A percentile compares a stretch with the other conserved stretches of the same genome.
Conservation (phyloP, 1,140 invertebrate species). For the Dendrolimus kikuchii region DNA sequence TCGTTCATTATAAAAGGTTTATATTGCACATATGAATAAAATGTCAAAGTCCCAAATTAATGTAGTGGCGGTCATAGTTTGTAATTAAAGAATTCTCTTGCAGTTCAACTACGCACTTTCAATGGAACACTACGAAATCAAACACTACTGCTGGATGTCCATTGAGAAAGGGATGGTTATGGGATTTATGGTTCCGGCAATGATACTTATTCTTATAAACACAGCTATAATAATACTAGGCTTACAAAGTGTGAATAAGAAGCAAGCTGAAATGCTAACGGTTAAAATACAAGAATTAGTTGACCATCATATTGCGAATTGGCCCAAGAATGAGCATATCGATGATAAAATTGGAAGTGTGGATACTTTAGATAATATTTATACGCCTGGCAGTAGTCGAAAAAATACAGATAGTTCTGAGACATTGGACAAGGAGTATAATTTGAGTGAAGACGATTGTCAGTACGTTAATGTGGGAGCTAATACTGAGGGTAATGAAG, state of each 20-base stretch:
- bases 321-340: slow-evolving; percentile 41
- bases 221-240: slow-evolving; percentile 67
- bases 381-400: slow-evolving; percentile 42
- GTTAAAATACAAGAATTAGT: slow-evolving; percentile 59
- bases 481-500: slow-evolving; percentile 16
- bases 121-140: slow-evolving; percentile 79
- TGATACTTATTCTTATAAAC: slow-evolving; percentile 76
- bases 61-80: neutral
- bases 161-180: slow-evolving; percentile 81
- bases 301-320: slow-evolving; percentile 52
- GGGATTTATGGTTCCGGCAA: slow-evolving; percentile 80
- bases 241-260: slow-evolving; percentile 52
- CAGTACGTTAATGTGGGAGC: slow-evolving; percentile 33
- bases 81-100: slow-evolving; percentile 23
- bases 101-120: slow-evolving; percentile 76
- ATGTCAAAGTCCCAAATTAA: no score
- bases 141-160: slow-evolving; percentile 82
- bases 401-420: slow-evolving; percentile 62
- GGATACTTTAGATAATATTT: slow-evolving; percentile 49
- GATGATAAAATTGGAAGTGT: slow-evolving; percentile 41
- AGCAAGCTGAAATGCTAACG: slow-evolving; percentile 51
- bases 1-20: no score
- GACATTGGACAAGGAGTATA: slow-evolving; percentile 55
- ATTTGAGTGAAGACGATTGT: slow-evolving; percentile 44
- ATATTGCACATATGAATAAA: no score